Percentiles rank a stretch among this genome's conserved stretches.
Evolutionary conservation across 2,113 vertebrate species (phyloP).

Genomic region (Parus major): DNA sequence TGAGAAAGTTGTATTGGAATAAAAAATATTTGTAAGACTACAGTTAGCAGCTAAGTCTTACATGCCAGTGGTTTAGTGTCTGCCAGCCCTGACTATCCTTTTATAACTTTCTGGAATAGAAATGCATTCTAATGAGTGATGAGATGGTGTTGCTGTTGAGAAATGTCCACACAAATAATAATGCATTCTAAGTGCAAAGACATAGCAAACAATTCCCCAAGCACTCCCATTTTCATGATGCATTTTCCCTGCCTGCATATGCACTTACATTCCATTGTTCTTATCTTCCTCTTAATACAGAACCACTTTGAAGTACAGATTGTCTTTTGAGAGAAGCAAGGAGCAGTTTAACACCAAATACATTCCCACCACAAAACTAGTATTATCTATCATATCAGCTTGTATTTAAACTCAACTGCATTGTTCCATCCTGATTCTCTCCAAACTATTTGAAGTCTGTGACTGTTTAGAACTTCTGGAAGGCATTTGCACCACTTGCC

Average conservation of each 20-base stretch:
- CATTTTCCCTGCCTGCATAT: not conserved
- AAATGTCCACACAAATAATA: not conserved
- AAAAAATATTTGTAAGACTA: not conserved
- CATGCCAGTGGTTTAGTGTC: not conserved
- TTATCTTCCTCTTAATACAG: not conserved
- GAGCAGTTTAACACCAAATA: not conserved
- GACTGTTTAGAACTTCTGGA: not conserved
- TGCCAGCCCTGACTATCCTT: not conserved
- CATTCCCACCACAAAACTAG: not conserved
- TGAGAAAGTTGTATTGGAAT: not conserved
- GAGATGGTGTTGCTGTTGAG: not conserved
- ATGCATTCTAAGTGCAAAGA: not conserved
- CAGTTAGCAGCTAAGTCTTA: not conserved
- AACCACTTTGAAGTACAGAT: not conserved
- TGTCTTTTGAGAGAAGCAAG: not conserved
- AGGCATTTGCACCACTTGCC: fast-evolving
- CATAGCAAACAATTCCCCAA: not conserved
- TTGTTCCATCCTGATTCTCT: not conserved
- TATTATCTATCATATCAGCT: not conserved
- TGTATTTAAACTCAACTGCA: not conserved
- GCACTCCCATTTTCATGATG: not conserved
- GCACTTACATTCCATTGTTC: not conserved
- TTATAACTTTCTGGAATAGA: not conserved
- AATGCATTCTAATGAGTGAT: not conserved
- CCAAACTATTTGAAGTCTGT: not conserved